A percentile compares a stretch with the other conserved stretches of the same genome.
These are phyloP conservation scores for Sciurus vulgaris DNA, from an alignment of 2,797 vertebrate genomes.

Conservation along the genomic window DNA sequence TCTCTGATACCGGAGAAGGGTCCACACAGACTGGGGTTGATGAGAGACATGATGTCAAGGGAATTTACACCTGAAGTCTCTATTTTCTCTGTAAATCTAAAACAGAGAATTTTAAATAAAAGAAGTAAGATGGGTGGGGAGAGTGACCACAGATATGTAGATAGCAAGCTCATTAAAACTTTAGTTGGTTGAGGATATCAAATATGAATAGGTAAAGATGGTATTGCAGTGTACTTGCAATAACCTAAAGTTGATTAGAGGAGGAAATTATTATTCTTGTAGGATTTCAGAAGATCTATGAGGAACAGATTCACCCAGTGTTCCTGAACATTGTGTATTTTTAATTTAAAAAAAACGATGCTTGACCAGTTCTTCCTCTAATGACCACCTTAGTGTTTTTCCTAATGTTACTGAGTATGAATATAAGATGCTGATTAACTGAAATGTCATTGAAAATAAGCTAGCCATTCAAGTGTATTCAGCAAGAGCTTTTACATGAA, in stretches of 20 bases:
- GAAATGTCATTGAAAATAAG: conserved; percentile 37
- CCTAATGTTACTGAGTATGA: neutral
- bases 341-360: conserved; percentile 10
- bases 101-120: conserved; percentile 41
- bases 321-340: conserved; percentile 29
- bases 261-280: conserved; percentile 58
- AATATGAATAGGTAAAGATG: neutral
- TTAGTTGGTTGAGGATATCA: neutral
- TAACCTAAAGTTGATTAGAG: conserved; percentile 16
- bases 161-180: neutral
- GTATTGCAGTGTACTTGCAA: neutral
- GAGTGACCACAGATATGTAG: neutral
- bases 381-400: neutral
- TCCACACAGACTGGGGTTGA: neutral
- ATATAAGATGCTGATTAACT: neutral
- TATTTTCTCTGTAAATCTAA: conserved; percentile 35
- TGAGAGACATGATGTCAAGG: conserved; percentile 12
- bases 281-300: neutral
- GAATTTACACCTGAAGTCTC: conserved; percentile 18
- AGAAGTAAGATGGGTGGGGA: neutral
- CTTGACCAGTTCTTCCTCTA: neutral
- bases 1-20: neutral
- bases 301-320: conserved; percentile 8
- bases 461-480: neutral
- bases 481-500: neutral